Conservation (phyloP, 2,113 vertebrate genomes). For the Sapajus apella region DNA sequence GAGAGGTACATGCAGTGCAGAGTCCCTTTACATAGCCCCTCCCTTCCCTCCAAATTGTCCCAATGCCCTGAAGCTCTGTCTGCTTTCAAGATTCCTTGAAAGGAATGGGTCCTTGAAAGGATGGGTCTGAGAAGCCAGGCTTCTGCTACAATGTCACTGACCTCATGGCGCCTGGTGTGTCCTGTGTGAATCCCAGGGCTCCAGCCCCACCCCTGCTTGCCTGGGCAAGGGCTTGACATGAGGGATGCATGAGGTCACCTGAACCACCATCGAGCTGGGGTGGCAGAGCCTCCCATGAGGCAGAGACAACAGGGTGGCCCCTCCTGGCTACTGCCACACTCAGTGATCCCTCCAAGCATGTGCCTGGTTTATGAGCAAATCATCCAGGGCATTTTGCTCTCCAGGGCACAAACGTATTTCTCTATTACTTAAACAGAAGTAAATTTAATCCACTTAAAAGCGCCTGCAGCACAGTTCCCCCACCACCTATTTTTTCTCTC, state of each 20-base stretch:
- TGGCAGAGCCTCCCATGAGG: not conserved
- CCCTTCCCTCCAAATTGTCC: not conserved
- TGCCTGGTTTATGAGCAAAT: not conserved
- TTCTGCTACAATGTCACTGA: not conserved
- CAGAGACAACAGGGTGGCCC: not conserved
- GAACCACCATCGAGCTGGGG: not conserved
- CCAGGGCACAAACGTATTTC: rapidly evolving
- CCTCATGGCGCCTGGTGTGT: not conserved
- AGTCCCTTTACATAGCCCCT: not conserved
- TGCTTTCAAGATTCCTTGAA: not conserved
- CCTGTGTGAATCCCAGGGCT: not conserved
- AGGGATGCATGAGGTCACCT: not conserved
- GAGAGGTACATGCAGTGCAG: rapidly evolving
- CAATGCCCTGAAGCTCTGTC: not conserved
- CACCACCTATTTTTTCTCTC: not conserved
- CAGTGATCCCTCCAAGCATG: not conserved
- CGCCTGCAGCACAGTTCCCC: no score
- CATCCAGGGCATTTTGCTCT: not conserved
- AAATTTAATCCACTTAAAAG: rapidly evolving
- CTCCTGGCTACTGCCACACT: rapidly evolving
- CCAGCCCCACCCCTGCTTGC: not conserved
- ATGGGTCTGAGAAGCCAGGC: not conserved
- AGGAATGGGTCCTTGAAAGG: no score
- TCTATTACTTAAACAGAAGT: no score
- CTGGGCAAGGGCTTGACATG: not conserved